A percentile compares a stretch with the other conserved stretches of the same genome.
Conservation (phyloP, 2,797 vertebrate genomes). For the Premnoplex brunnescens region DNA sequence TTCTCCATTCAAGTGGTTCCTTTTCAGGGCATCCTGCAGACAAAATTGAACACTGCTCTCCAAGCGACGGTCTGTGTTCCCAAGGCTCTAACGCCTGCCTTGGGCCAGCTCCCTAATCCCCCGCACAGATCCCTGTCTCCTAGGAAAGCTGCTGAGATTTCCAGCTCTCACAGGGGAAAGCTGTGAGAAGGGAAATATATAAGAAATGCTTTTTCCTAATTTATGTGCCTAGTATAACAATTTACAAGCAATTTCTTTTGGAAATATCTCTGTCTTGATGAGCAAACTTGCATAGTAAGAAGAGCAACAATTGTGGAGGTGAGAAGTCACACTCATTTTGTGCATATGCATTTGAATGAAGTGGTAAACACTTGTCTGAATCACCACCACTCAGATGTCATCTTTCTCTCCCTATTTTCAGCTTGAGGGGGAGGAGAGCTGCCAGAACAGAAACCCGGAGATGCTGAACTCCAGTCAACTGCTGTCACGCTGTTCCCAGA, state of each 20-base stretch:
- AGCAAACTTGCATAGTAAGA: conserved; percentile 33
- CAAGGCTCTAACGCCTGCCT: neutral
- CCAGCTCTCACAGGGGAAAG: neutral
- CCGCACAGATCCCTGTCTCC: neutral
- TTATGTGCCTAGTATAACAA: neutral
- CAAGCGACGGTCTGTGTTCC: rapidly evolving
- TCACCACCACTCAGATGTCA: conserved; percentile 40
- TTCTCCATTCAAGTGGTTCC: neutral
- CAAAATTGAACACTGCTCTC: neutral
- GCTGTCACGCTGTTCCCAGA: neutral
- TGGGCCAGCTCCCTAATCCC: neutral
- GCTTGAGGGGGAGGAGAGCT: conserved; percentile 33
- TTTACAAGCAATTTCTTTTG: conserved; percentile 30
- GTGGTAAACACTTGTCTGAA: conserved; percentile 45
- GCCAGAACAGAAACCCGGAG: conserved; percentile 16
- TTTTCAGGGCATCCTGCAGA: neutral
- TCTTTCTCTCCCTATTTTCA: conserved; percentile 37
- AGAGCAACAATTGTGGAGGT: conserved; percentile 29
- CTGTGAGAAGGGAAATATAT: neutral
- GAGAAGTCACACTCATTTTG: conserved; percentile 17
- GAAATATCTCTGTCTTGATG: neutral
- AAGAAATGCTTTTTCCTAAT: neutral
- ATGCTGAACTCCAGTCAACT: conserved; percentile 34
- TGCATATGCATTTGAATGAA: conserved; percentile 54
- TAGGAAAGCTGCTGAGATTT: neutral